Evolutionary conservation across 1,140 invertebrate genomes (phyloP).

Genomic region (Drosophila paulistorum): DNA sequence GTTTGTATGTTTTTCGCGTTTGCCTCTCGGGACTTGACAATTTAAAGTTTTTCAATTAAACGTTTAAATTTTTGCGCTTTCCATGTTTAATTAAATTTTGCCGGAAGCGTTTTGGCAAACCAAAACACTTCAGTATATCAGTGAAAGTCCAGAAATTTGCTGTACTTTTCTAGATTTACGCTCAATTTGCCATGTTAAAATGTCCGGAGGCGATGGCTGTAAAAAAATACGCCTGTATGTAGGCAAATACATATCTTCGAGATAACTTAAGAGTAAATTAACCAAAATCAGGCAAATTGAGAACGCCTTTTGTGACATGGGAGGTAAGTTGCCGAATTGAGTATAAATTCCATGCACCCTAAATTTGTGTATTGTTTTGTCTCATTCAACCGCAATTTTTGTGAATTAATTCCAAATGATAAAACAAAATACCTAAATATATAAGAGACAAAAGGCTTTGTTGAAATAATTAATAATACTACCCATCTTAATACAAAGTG

Average conservation of each 20-base stretch:
- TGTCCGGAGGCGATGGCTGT: conserved; percentile 36
- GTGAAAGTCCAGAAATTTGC: conserved; percentile 33
- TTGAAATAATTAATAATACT: background rate
- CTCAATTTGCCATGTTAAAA: conserved; percentile 71
- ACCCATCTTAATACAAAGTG: background rate
- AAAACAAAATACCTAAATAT: background rate
- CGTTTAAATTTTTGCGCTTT: conserved; percentile 65
- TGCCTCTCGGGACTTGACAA: conserved; percentile 9
- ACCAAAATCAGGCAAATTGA: conserved; percentile 3
- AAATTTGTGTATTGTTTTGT: background rate
- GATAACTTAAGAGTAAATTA: background rate
- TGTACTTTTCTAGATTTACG: conserved; percentile 66
- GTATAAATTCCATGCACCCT: background rate
- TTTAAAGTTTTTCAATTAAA: conserved; percentile 76
- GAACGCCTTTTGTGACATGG: background rate
- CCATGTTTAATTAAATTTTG: conserved; percentile 63
- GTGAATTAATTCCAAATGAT: background rate
- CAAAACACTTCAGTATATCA: conserved; percentile 22
- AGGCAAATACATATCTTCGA: background rate
- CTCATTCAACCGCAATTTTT: background rate
- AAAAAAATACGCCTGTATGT: background rate
- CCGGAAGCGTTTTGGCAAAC: conserved; percentile 27
- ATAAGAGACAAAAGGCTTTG: background rate
- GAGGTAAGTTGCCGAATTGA: background rate
- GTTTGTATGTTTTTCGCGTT: conserved; percentile 34